Evolutionary conservation across 2,888 invertebrate species (phyloP), one percentile per base, ranked within the genome.

Genomic region (Anaspis maculata): DNA sequence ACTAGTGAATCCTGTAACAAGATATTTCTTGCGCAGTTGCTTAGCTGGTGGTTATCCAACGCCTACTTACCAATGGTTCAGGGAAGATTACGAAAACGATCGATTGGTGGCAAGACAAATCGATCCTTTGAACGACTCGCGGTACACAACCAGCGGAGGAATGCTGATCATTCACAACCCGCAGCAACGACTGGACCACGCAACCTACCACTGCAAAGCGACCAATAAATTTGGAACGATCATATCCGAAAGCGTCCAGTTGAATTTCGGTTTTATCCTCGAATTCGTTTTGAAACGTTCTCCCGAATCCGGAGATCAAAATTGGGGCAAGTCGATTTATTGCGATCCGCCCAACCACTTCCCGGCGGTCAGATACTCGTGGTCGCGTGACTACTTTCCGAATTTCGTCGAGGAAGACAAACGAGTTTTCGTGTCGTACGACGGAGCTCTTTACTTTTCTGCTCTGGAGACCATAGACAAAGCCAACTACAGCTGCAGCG

Each of bases 321-420:
- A 91, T 64, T 92, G 91, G 91, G 92, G 92, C 19, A 92, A 91
- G 70, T 83, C 87, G 0, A 77, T 92, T 45, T 85, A 81, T 46
- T 94, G 92, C 67, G 91, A 92, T 69, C 88, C 94, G 9, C 95
- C 95, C 0, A 86, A 86, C 46, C 86, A 87, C 69, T 94, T 84
- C 62, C 91, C 94, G 4, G 73, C 77, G 33, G 87, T 94, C 0
- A 84, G 83, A 45, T 94, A 87, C 62, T 82, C 89, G 48, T 96
- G 95, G 95, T 83, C 87, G 6, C 77, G 94, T 42, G 84, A 86
- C 54, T 83, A 76, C 54, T 90, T 92, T 49, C 86, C 87, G 0
- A 91, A 91, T 62, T 86, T 94, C 49, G 91, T 96, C 1, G 89
- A 94, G 60, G 90, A 94, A 63, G 90, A 92, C 61, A 78, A 82